Evolutionary conservation across 2,888 invertebrate species (phyloP).

Genomic region (Trichogramma dendrolimi): DNA sequence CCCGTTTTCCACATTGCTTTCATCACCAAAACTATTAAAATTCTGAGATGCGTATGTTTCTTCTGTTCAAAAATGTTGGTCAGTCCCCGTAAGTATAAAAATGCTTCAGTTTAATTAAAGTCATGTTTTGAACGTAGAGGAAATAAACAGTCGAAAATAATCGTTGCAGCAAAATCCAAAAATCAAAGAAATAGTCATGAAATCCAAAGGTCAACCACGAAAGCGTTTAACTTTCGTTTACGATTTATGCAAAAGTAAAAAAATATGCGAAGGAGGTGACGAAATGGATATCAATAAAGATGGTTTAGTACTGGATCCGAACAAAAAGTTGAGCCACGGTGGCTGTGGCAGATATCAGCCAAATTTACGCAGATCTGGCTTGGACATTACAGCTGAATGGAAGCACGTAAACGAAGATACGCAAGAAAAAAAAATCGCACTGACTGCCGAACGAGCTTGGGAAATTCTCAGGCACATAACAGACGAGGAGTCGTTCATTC

Average conservation of each 20-base stretch:
- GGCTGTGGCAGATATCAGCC: conserved; percentile 99
- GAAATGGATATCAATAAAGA: conserved; percentile 91
- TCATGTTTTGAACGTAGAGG: conserved; percentile 1
- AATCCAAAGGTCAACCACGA: conserved; percentile 93
- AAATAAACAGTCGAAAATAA: not conserved
- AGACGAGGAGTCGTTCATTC: conserved; percentile 93
- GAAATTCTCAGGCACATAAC: conserved; percentile 94
- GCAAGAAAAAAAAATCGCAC: conserved; percentile 89
- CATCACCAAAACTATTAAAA: conserved; percentile 93
- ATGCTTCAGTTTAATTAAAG: not conserved
- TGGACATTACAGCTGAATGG: conserved; percentile 97
- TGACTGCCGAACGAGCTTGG: conserved; percentile 94
- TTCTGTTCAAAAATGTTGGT: conserved; percentile 97
- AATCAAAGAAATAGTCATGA: conserved; percentile 90
- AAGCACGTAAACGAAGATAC: conserved; percentile 97
- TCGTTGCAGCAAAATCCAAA: conserved; percentile 74
- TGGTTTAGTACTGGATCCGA: conserved; percentile 58
- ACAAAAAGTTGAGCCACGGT: conserved; percentile 73
- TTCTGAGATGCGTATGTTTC: conserved; percentile 97
- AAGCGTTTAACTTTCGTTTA: conserved; percentile 93
- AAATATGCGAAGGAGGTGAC: conserved; percentile 97
- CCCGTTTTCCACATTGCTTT: conserved; percentile 99
- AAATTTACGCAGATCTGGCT: conserved; percentile 78
- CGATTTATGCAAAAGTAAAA: conserved; percentile 96
- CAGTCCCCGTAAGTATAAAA: conserved; percentile 79